These are phyloP conservation scores for Dendrocopos noguchii DNA, from an alignment of 2,113 vertebrate species.

Conservation along the genomic window DNA sequence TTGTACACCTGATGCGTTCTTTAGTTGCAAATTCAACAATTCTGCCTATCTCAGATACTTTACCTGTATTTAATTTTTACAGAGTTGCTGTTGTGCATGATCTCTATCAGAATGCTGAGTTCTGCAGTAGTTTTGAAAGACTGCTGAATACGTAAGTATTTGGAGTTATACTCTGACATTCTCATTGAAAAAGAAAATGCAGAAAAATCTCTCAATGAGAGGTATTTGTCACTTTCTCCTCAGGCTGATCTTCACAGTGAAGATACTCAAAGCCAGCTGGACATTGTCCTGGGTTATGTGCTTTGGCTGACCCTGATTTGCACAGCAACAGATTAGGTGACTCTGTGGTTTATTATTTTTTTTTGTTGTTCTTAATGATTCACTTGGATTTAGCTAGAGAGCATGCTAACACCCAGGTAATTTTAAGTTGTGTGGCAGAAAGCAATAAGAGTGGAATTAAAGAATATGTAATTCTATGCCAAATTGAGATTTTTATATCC, in stretches of 20 bases:
- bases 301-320: background rate
- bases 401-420: background rate
- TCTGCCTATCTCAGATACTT: background rate
- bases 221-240: background rate
- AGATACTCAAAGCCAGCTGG: background rate
- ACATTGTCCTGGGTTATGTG: background rate
- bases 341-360: background rate
- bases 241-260: background rate
- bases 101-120: background rate
- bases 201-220: background rate
- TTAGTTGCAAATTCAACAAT: background rate
- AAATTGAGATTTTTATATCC: background rate
- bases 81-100: background rate
- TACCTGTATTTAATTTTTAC: background rate
- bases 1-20: background rate
- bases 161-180: background rate
- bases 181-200: background rate
- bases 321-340: background rate
- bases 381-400: background rate
- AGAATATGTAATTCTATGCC: background rate
- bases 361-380: constrained; percentile 12
- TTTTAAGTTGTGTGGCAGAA: background rate
- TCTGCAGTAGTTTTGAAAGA: background rate
- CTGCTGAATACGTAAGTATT: background rate
- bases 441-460: background rate